Base-by-base conservation (phyloP, 37 sponge, comb jelly and placozoan species). In the Agelas oroides region DNA sequence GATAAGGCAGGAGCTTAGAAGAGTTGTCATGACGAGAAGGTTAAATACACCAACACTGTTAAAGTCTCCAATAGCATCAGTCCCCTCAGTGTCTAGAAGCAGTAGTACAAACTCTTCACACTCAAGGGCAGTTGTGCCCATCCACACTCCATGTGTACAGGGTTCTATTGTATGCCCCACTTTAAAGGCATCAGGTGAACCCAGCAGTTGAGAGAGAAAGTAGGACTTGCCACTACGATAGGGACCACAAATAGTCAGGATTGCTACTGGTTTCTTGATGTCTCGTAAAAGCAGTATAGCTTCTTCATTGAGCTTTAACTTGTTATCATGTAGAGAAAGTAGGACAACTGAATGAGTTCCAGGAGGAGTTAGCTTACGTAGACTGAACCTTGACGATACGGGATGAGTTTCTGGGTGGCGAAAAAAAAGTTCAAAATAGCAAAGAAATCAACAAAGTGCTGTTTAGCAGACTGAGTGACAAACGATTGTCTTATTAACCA, bases 201-300 rank as follows among this genome's bases (percentile, higher is more conserved):
- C 76, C 0, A 84, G 84, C 23, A 75, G 14, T 0, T 76, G 84
- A 21, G 84, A 84, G 21, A 84, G 62, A 19, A 84, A 37, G 76
- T 84, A 84, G 0, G 84, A 84, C 76, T 84, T 84, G 35, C 84
- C 84, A 30, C 76, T 60, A 25, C 84, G 64, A 56, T 35, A 78
- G 32, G 84, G 84, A 54, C 84, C 84, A 71, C 84, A 84, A 13
- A 84, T 54, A 33, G 84, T 65, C 14, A 84, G 68, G 34, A 84
- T 54, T 0, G 84, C 75, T 23, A 84, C 38, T 5, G 84, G 84
- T n/a, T 75, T 74, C n/a, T 41, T 34, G 34, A 84, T 75, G 58
- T 37, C 75, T 14, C 67, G 35, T 1, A 84, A 41, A 23, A 84
- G 73, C 30, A 66, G 19, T 16, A 84, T 17, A 16, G 84, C 67